A percentile compares a stretch with the other conserved stretches of the same genome.
Conservation (phyloP, 1,140 invertebrate species). For the Camponotus floridanus region DNA sequence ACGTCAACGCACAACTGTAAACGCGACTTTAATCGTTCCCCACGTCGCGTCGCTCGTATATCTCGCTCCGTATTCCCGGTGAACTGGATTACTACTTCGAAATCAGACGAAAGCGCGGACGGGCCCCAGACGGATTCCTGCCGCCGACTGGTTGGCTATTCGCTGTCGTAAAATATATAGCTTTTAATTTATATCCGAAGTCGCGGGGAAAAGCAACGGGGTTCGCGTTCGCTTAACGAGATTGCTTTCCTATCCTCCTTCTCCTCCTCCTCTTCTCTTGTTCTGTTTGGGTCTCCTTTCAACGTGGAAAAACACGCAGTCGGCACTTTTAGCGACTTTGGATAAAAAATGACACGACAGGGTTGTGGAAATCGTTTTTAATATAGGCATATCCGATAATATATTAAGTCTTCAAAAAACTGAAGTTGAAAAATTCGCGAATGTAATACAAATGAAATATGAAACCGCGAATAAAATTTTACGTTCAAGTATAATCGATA, state of each 20-base stretch:
- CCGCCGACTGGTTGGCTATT: constrained; percentile 24
- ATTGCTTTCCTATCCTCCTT: constrained; percentile 39
- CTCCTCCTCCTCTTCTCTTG: background rate
- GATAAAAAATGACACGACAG: background rate
- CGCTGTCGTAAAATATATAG: constrained; percentile 58
- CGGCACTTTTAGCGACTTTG: background rate
- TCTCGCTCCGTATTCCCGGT: constrained; percentile 19
- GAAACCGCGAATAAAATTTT: no score
- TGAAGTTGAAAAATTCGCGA: background rate
- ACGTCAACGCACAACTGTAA: constrained; percentile 18
- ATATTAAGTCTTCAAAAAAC: background rate
- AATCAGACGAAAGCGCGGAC: constrained; percentile 52
- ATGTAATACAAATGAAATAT: no score
- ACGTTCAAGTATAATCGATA: no score
- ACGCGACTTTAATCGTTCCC: constrained; percentile 42
- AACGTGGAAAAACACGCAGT: constrained; percentile 20
- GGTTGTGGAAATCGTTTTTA: background rate
- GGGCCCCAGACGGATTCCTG: constrained; percentile 49
- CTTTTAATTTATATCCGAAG: constrained; percentile 59
- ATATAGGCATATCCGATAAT: background rate
- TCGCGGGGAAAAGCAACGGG: constrained; percentile 35
- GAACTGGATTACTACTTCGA: constrained; percentile 49
- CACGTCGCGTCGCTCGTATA: constrained; percentile 29
- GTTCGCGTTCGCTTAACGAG: constrained; percentile 41
- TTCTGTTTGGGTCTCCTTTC: background rate